Evolutionary conservation across 2,888 invertebrate species (phyloP).

Genomic region (Entomobrya proxima): DNA sequence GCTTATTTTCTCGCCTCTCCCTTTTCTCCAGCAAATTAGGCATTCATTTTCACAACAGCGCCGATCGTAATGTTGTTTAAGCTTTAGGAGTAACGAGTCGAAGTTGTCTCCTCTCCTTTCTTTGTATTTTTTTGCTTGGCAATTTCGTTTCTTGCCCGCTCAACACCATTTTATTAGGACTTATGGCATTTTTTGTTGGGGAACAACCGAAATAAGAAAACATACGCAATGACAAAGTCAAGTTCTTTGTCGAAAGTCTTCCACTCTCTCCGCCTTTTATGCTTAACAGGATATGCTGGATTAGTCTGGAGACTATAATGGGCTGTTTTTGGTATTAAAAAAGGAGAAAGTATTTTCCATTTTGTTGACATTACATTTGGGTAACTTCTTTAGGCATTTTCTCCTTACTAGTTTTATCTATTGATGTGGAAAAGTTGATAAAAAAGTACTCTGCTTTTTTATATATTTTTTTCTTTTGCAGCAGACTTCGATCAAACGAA

Average conservation of each 20-base stretch:
- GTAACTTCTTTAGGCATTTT: neutral
- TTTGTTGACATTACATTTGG: neutral
- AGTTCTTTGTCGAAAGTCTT: constrained; percentile 23
- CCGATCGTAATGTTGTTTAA: neutral
- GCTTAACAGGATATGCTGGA: too few species aligned
- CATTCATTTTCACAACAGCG: constrained; percentile 14
- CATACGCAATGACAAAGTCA: constrained; percentile 24
- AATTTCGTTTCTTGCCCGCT: neutral
- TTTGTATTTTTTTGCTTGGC: neutral
- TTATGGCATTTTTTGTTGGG: too few species aligned
- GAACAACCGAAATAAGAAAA: too few species aligned
- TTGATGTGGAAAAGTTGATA: constrained; percentile 11
- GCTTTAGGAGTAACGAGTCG: neutral
- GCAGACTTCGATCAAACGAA: constrained; percentile 4
- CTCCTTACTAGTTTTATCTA: neutral
- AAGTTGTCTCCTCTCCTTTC: neutral
- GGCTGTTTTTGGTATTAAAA: neutral
- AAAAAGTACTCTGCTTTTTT: constrained; percentile 27
- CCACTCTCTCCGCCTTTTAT: too few species aligned
- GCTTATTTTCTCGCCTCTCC: neutral
- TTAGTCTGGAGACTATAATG: too few species aligned
- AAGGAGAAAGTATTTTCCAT: constrained; percentile 1
- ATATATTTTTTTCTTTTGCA: constrained; percentile 6
- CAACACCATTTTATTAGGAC: neutral
- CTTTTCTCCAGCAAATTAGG: neutral